Percentiles rank a stretch among this genome's conserved stretches.
Evolutionary conservation across 2,797 vertebrate genomes (phyloP).

Genomic region (Limosa lapponica): DNA sequence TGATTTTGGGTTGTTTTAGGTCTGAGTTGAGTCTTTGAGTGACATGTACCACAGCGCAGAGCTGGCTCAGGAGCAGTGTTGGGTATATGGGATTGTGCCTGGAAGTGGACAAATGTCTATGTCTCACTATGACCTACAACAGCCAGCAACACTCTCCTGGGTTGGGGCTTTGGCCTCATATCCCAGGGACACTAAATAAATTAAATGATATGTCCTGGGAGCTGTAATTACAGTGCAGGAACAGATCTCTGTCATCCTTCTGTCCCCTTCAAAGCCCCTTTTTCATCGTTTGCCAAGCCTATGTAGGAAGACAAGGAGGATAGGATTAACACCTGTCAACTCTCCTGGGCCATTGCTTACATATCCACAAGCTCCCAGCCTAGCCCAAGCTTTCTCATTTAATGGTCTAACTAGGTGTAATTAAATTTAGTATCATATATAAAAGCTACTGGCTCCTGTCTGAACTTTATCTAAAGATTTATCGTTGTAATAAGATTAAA

Average conservation of each 20-base stretch:
- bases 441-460: neutral
- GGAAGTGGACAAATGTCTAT: neutral
- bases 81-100: rapidly evolving
- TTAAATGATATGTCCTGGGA: neutral
- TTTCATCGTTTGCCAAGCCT: rapidly evolving
- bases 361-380: neutral
- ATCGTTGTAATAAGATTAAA: neutral
- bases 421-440: neutral
- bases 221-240: neutral
- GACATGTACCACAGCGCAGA: neutral
- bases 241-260: neutral
- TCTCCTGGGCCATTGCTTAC: neutral
- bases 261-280: neutral
- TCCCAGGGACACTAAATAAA: neutral
- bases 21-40: neutral
- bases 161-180: neutral
- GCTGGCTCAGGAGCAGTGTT: neutral
- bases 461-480: slow-evolving; percentile 35
- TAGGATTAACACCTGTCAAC: neutral
- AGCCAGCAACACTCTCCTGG: neutral
- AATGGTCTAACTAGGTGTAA: neutral
- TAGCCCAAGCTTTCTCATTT: neutral
- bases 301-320: neutral
- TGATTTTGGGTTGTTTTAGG: neutral
- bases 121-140: rapidly evolving